Percentiles rank a stretch among this genome's conserved stretches.
Evolutionary conservation across 1,140 invertebrate species (phyloP).

Genomic region (Solenopsis fugax): DNA sequence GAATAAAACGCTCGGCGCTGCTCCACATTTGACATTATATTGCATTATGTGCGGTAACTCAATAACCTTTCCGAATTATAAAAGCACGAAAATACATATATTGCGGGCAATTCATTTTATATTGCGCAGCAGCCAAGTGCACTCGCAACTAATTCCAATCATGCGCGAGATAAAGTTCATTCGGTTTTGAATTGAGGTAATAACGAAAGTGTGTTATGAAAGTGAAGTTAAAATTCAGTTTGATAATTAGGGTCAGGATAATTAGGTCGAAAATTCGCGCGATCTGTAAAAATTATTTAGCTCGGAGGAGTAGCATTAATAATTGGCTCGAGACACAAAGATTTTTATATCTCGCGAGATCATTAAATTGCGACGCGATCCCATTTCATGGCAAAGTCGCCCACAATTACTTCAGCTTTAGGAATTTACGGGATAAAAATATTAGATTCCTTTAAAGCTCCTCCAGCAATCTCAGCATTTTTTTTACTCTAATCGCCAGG

Average conservation of each 20-base stretch:
- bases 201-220: conserved; percentile 1
- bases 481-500: not conserved
- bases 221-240: conserved; percentile 8
- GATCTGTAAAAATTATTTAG: not conserved
- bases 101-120: not conserved
- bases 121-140: not conserved
- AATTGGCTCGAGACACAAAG: not conserved
- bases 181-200: not conserved
- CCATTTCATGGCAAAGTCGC: not conserved
- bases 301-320: not conserved
- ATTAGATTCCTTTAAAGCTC: not conserved
- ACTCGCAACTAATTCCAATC: conserved; percentile 30
- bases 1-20: not conserved
- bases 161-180: not conserved
- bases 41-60: not conserved
- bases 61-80: not conserved
- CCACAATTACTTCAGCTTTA: not conserved
- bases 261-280: not conserved
- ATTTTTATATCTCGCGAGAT: not conserved
- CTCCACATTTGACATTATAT: not conserved
- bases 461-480: not conserved
- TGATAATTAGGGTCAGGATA: not conserved
- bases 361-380: not conserved
- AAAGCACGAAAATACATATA: not conserved
- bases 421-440: conserved; percentile 10